Evolutionary conservation across 2,113 vertebrate species (phyloP).

Genomic region (Bubo bubo): DNA sequence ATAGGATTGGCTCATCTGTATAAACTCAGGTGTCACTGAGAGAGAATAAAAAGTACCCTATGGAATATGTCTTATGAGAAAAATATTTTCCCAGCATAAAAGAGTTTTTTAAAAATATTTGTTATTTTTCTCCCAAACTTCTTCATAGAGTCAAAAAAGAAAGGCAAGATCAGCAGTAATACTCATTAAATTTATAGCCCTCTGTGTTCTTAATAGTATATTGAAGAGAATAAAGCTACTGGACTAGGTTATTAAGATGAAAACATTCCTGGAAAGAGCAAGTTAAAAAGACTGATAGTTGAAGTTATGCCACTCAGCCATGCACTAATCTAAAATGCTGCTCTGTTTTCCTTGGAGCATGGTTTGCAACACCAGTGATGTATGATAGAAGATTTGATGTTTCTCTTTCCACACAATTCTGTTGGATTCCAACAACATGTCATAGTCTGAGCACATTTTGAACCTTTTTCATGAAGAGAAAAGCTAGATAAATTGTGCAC

Average conservation of each 20-base stretch:
- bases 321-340: background rate
- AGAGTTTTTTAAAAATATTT: background rate
- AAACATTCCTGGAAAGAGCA: background rate
- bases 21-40: background rate
- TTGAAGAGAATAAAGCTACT: background rate
- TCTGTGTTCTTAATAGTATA: background rate
- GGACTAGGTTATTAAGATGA: background rate
- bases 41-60: background rate
- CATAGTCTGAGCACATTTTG: background rate
- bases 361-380: background rate
- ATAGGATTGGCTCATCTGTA: background rate
- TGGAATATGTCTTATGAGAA: background rate
- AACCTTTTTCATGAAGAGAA: background rate
- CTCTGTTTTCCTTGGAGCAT: background rate
- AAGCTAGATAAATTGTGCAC: background rate
- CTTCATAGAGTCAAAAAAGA: background rate
- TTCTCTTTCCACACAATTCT: background rate
- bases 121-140: background rate
- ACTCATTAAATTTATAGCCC: background rate
- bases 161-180: background rate
- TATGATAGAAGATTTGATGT: background rate
- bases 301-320: background rate
- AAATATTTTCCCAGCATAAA: background rate
- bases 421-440: background rate
- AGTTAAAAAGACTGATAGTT: background rate